phyloP scores from a whole-genome alignment of 2,888 invertebrate species.

The Mellilla xanthometata region DNA sequence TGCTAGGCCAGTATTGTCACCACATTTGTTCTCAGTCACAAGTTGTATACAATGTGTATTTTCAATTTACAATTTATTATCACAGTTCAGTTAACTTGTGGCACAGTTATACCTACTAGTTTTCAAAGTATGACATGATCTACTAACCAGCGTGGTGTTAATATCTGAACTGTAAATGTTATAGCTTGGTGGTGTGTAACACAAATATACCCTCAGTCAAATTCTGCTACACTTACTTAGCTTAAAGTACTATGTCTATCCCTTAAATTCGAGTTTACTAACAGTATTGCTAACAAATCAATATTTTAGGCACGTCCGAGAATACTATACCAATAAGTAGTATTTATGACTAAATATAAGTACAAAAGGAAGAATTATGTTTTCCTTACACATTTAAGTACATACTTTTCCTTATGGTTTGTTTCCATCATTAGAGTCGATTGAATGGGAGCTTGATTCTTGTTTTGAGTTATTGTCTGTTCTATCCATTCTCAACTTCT shows the following conservation, averaged over 20 bases:
- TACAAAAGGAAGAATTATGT: conserved; percentile 75
- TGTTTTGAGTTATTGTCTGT: conserved; percentile 62
- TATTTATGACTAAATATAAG: conserved; percentile 64
- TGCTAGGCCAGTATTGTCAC: conserved; percentile 11
- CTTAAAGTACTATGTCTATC: conserved; percentile 15
- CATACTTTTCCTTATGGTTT: conserved; percentile 62
- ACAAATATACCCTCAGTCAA: conserved; percentile 16
- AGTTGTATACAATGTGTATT: conserved; percentile 8
- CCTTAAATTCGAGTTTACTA: conserved; percentile 39
- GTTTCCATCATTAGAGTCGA: conserved; percentile 51
- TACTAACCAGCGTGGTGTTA: conserved; percentile 16
- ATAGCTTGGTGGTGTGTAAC: not conserved
- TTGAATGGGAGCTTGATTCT: conserved; percentile 60
- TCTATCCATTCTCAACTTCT: conserved; percentile 57
- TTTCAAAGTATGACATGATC: conserved; percentile 12
- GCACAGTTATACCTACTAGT: conserved; percentile 18
- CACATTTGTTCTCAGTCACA: not conserved
- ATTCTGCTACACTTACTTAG: conserved; percentile 13
- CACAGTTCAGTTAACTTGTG: conserved; percentile 23
- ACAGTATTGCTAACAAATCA: conserved; percentile 63
- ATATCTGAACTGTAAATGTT: conserved; percentile 14
- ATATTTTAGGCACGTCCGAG: conserved; percentile 76
- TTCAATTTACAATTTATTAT: conserved; percentile 15
- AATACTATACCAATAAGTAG: conserved; percentile 55
- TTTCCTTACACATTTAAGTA: conserved; percentile 57